Percentiles rank a stretch among this genome's conserved stretches.
Conservation (phyloP, 2,797 vertebrate species). For the Thripadectes ignobilis region DNA sequence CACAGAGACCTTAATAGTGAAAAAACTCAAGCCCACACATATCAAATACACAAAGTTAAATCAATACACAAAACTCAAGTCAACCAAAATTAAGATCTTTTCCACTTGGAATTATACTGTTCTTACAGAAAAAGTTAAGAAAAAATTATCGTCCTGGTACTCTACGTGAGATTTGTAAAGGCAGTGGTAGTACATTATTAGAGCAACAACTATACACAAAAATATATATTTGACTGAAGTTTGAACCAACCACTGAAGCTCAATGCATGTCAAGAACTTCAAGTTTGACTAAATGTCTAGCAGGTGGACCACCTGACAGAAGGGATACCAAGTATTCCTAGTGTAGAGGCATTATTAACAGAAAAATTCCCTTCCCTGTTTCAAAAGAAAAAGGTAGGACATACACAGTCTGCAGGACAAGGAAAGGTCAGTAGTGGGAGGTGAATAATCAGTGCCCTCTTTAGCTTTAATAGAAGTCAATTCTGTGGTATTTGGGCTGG, state of each 20-base stretch:
- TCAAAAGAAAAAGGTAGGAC: neutral
- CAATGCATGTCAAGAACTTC: neutral
- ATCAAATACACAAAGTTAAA: neutral
- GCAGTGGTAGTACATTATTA: neutral
- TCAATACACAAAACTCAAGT: neutral
- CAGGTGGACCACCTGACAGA: neutral
- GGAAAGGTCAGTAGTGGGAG: neutral
- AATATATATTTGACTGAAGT: neutral
- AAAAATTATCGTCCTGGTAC: neutral
- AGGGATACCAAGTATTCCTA: neutral
- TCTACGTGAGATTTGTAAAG: neutral
- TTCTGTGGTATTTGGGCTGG: neutral
- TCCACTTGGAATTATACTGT: neutral
- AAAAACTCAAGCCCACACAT: neutral
- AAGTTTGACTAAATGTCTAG: neutral
- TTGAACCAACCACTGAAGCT: neutral
- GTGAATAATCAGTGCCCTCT: neutral
- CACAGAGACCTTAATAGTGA: neutral
- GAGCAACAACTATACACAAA: neutral
- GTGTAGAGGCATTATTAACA: neutral
- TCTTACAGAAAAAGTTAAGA: neutral
- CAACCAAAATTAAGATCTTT: neutral
- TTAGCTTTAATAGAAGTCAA: neutral
- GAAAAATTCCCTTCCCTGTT: neutral
- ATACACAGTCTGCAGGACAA: neutral